Base-by-base conservation (phyloP, 2,888 invertebrate species). In the Nesidiocoris tenuis region DNA sequence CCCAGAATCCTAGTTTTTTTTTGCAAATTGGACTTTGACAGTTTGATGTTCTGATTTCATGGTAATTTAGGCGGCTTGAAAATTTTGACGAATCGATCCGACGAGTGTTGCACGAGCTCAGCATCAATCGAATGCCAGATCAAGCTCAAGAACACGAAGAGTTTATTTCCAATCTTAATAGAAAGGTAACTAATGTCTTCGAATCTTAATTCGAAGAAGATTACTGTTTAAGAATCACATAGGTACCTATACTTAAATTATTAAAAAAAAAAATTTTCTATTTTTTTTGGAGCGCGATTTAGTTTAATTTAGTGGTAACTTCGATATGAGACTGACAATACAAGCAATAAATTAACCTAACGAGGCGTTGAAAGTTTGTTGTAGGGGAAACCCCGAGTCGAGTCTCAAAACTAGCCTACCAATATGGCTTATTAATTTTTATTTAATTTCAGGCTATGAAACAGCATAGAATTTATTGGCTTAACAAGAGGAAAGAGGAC, bases 101-200 rank as follows among this genome's bases (percentile, higher is more conserved):
- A 21, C 78, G 78, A 66, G 80, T 79, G 9, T 71, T 81, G 56
- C 75, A 78, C 18, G 81, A 81, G 72, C 76, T 81, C 19, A 77
- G 78, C 74, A 75, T 81, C 57, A 81, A 80, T 72, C 76, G 80
- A 66, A 80, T 80, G 75, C 78, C 80, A 17, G 79, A 85, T 80
- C 79, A 86, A 39, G 87, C 87, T 0, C 82, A 85, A 0, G 87
- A 87, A 79, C 87, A 87, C 80, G 87, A 87, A 82, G 87, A 87
- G 80, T 87, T 87, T 78, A 82, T 87, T 25, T 87, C 87, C 2
- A 87, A 86, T 81, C 85, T 87, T 17, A 87, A 87, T 79, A 84
- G 87, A 81, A 87, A 87, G 85, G 87, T 87, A 82, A 77, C 63
- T 65, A 0, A 7, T 16, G n/a, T n/a, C n/a, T n/a, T n/a, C n/a